Evolutionary conservation across 2,888 invertebrate genomes (phyloP), one percentile per base, ranked within the genome.

Genomic region (Buathra laborator): DNA sequence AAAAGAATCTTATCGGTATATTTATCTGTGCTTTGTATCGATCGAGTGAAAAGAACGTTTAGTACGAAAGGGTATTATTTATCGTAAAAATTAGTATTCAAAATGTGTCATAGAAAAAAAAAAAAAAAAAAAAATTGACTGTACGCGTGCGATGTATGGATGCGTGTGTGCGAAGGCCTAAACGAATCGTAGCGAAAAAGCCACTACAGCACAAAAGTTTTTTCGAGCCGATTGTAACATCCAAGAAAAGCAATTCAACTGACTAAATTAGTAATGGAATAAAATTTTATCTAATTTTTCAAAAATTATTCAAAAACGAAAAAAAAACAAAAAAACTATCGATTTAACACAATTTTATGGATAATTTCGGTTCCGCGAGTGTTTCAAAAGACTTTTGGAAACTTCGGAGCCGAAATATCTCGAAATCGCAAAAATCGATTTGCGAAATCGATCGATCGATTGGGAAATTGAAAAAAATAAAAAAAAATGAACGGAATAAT

Each of bases 141-240:
- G 53, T 37, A 16, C 24, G 75, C 43, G 48, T 46, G 32, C 44
- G 66, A 44, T 59, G 48, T 72, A 51, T 59, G 56, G 29, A 67
- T 68, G 48, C 46, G 24, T 64, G 74, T 81, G 64, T 71, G 79
- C 68, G 70, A 67, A 72, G 86, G 78, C 86, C 81, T 81, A 86
- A 83, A 72, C 43, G 37, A 79, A 74, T 74, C 76, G 53, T 62
- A 82, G 67, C 43, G 81, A 56, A 79, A 71, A 51, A 78, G 62
- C 59, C 66, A 51, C 44, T 67, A 29, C 37, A 43, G 67, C 24
- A 48, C 56, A 7, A 64, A 75, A 56, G 37, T 43, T 67, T 79
- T 72, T 71, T 64, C 64, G 44, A 56, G 48, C 75, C 75, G 53
- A 80, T 76, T 56, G 46, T 29, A 70, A 70, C 75, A 84, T 53